Conservation (phyloP, 2,113 vertebrate genomes). For the Paradoxurus hermaphroditus region DNA sequence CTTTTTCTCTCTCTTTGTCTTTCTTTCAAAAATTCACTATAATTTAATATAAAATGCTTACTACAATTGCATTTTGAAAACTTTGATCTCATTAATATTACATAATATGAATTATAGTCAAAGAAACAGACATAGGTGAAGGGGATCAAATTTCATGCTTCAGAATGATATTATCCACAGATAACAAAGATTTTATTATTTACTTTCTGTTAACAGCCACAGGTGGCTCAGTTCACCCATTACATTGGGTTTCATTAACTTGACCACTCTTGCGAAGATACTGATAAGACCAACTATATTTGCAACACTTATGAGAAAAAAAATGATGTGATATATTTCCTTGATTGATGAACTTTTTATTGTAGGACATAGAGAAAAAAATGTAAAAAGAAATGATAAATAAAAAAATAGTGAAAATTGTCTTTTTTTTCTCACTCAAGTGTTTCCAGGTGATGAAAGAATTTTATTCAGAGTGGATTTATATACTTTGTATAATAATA, state of each 20-base stretch:
- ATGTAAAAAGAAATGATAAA: background rate
- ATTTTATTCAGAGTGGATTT: slow-evolving; percentile 10
- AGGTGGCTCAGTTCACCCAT: background rate
- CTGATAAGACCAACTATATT: background rate
- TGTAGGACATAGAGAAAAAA: background rate
- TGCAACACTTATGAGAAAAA: background rate
- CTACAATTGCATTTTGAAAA: background rate
- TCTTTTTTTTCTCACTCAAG: background rate
- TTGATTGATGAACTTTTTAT: slow-evolving; percentile 15
- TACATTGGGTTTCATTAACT: background rate
- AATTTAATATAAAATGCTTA: background rate
- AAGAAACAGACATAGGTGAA: background rate
- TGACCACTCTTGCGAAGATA: slow-evolving; percentile 21
- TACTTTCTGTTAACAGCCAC: background rate
- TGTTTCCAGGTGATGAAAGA: background rate
- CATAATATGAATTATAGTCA: background rate
- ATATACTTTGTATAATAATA: background rate
- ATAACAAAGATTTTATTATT: background rate
- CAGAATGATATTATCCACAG: background rate
- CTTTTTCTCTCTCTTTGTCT: background rate
- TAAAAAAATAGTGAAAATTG: slow-evolving; percentile 11
- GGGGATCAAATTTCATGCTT: background rate
- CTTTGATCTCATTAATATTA: background rate
- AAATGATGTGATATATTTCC: background rate
- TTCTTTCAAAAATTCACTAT: background rate